Conservation (phyloP, 2,797 vertebrate genomes). For the Anomalospiza imberbis region DNA sequence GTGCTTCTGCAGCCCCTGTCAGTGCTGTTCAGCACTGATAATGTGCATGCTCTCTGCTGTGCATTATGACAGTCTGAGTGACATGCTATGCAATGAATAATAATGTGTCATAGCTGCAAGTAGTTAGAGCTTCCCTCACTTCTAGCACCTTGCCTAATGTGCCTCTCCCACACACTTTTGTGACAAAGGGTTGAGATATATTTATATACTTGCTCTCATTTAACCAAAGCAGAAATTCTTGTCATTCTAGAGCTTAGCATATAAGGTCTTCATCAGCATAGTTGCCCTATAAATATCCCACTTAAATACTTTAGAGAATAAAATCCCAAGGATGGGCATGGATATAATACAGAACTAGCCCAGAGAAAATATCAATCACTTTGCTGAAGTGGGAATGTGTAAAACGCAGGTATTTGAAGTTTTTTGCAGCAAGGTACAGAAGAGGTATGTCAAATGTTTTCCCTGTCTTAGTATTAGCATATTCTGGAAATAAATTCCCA, state of each 20-base stretch:
- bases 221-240: neutral
- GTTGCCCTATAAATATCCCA: neutral
- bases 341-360: neutral
- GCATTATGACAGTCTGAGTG: neutral
- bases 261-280: neutral
- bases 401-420: neutral
- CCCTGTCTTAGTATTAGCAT: neutral
- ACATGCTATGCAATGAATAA: neutral
- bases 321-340: neutral
- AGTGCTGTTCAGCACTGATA: neutral
- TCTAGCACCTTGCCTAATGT: constrained; percentile 14
- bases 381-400: neutral
- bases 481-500: neutral
- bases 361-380: neutral
- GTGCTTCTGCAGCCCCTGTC: neutral
- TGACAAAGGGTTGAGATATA: constrained; percentile 21
- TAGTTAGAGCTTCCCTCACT: constrained; percentile 1
- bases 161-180: constrained; percentile 27
- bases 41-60: neutral
- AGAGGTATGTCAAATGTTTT: neutral
- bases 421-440: neutral
- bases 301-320: neutral
- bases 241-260: neutral
- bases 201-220: constrained; percentile 25
- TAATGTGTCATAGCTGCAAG: constrained; percentile 12